Conservation (phyloP, 2,113 vertebrate species). For the Cephalopterus ornatus region DNA sequence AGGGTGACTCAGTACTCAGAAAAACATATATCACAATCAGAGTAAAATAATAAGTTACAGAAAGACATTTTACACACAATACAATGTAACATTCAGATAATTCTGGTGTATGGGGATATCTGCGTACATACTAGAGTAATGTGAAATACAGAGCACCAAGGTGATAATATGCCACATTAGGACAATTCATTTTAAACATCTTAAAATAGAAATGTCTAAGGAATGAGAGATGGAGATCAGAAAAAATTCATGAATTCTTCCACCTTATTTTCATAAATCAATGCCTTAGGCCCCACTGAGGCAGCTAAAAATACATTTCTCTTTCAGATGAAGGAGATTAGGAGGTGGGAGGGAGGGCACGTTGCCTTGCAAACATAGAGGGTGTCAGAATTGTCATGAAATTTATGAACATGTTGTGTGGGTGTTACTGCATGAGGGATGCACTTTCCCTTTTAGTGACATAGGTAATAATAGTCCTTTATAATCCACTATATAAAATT, state of each 20-base stretch:
- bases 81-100: neutral
- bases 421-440: neutral
- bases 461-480: slow-evolving; percentile 44
- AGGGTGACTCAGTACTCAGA: neutral
- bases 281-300: slow-evolving; percentile 68
- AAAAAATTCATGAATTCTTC: slow-evolving; percentile 76
- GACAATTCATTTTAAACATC: slow-evolving; percentile 73
- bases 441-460: slow-evolving; percentile 27
- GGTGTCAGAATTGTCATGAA: slow-evolving; percentile 53
- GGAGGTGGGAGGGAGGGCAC: slow-evolving; percentile 60
- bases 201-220: slow-evolving; percentile 76
- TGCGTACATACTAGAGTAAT: neutral
- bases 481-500: neutral
- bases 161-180: slow-evolving; percentile 73
- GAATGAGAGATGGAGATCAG: slow-evolving; percentile 75
- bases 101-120: slow-evolving; percentile 1
- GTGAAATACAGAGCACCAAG: slow-evolving; percentile 56
- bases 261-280: slow-evolving; percentile 80
- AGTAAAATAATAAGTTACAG: slow-evolving; percentile 25
- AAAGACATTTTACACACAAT: slow-evolving; percentile 1
- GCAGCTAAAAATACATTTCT: slow-evolving; percentile 78
- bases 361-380: slow-evolving; percentile 47
- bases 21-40: neutral
- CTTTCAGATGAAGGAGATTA: slow-evolving; percentile 78
- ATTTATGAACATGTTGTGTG: neutral